These are phyloP conservation scores for Antedon mediterranea DNA, from an alignment of 53 echinoderm and acorn worm species.

Conservation along the genomic window DNA sequence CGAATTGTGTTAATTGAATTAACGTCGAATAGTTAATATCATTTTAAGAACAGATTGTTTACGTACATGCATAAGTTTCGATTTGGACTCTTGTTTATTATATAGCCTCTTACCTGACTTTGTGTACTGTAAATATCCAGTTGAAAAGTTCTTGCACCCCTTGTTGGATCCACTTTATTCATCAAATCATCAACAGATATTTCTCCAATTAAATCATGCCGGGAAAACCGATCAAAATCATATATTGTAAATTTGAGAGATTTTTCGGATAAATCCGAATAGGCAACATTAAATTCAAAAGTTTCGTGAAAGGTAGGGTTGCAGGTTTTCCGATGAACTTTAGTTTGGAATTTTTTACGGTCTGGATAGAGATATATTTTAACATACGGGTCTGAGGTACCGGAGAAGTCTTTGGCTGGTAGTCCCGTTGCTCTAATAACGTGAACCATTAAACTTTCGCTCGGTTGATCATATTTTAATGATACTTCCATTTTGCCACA, in stretches of 20 bases:
- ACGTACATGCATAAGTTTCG: no score
- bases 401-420: constrained; percentile 86
- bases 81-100: no score
- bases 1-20: no score
- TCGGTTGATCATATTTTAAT: constrained; percentile 74
- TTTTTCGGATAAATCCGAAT: constrained; percentile 64
- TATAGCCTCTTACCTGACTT: neutral
- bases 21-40: no score
- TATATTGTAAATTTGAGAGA: constrained; percentile 91
- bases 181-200: constrained; percentile 66
- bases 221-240: constrained; percentile 91
- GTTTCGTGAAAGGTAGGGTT: constrained; percentile 87
- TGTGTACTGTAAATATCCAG: neutral
- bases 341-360: constrained; percentile 92
- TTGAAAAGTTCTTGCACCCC: neutral
- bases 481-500: constrained; percentile 76
- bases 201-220: constrained; percentile 93
- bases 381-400: constrained; percentile 93
- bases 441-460: constrained; percentile 78
- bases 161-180: constrained; percentile 41
- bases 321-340: constrained; percentile 88
- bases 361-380: constrained; percentile 91
- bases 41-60: no score
- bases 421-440: constrained; percentile 45
- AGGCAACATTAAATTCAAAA: constrained; percentile 79